Percentiles rank a stretch among this genome's conserved stretches.
These are phyloP conservation scores for Menura novaehollandiae DNA, from an alignment of 2,113 vertebrate genomes.

Conservation along the genomic window DNA sequence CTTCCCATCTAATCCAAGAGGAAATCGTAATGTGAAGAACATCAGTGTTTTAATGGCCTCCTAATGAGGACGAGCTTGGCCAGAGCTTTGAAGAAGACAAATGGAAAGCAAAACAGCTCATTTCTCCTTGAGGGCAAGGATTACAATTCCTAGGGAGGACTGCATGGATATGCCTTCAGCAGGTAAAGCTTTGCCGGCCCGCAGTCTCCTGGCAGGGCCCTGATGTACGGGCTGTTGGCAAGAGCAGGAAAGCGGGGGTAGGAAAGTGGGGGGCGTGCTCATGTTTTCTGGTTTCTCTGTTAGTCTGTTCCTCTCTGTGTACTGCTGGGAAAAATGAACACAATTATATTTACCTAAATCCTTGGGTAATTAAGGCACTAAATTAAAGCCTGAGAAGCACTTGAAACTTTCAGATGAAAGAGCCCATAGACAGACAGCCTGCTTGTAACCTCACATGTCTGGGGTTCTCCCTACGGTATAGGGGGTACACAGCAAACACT, in stretches of 20 bases:
- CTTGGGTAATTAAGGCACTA: constrained; percentile 19
- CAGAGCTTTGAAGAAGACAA: constrained; percentile 36
- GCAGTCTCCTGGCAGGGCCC: neutral
- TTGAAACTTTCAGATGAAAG: constrained; percentile 5
- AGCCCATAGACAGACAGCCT: neutral
- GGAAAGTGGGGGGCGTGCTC: neutral
- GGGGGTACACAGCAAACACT: neutral
- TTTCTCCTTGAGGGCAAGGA: constrained; percentile 23
- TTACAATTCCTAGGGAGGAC: neutral
- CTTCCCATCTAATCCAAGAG: constrained; percentile 24
- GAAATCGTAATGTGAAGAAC: constrained; percentile 24
- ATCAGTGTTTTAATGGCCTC: neutral
- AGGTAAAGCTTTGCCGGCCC: neutral
- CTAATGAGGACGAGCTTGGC: constrained; percentile 35
- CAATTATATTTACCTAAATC: constrained; percentile 32
- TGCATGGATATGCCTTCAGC: neutral
- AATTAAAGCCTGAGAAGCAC: constrained; percentile 16
- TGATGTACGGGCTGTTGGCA: neutral
- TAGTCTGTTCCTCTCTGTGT: neutral
- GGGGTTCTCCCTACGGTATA: neutral
- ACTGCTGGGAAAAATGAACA: constrained; percentile 28
- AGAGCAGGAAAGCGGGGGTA: neutral
- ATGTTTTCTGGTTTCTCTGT: neutral
- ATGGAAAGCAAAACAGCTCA: neutral
- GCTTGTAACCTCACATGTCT: neutral